Evolutionary conservation across 2,888 invertebrate genomes (phyloP), one percentile per base, ranked within the genome.

Genomic region (Timema podura): DNA sequence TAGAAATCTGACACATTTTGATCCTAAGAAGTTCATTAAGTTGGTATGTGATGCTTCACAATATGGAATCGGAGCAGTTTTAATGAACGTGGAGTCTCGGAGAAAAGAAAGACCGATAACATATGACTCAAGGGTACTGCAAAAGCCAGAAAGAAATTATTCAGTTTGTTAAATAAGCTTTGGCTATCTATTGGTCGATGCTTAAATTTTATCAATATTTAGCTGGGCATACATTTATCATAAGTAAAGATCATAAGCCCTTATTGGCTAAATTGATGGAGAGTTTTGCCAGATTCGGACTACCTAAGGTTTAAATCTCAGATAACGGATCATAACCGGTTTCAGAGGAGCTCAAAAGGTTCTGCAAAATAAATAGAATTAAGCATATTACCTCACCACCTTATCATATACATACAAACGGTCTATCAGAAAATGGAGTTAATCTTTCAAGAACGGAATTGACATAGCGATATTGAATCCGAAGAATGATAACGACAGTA

Each of bases 181-280:
- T 65, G 47, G 65, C 65, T 49, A 61, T 47, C 13, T 61, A 61
- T 65, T 65, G 30, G 15, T 15, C 3, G 6, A n/a, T 67, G 8
- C 10, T 16, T 9, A 67, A 48, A 16, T 67, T 67, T 5, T 54
- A 78, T 73, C 78, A 79, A 69, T 80, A 79, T 76, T 74, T 80
- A 67, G 70, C 75, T 51, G 79, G 79, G 6, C 75, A 75, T 7
- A 69, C 75, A 49, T 80, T 80, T 74, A 74, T 72, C 5, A 68
- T 79, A 6, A 67, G 69, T 13, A 75, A 76, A 0, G 79, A 80
- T 71, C 79, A 79, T 69, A 79, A 78, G 68, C 79, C 78, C 6
- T 71, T 79, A n/a, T 71, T 76, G 68, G 76, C 76, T 0, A 61
- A 78, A 6, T 77, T 78, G 70, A 77, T 76, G 5, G 77, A 76